Base-by-base conservation (phyloP, 30 jellyfish, hydroid and myxozoan species). In the Mastigias papua region DNA sequence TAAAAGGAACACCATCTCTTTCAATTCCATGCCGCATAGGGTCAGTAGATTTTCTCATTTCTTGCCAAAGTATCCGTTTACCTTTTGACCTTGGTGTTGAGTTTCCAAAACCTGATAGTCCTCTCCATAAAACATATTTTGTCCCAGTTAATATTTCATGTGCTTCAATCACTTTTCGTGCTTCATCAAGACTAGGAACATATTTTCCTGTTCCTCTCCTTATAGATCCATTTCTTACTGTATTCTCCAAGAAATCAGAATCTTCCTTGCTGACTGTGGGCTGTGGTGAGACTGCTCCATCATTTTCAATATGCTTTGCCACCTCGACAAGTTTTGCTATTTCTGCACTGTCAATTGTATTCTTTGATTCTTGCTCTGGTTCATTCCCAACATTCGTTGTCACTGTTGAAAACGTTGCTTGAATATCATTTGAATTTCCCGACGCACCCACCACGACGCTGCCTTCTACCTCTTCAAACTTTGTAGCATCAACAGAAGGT, bases 61-160 rank as follows among this genome's bases (percentile, higher is more conserved):
- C 90, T 25, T 80, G 90, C 90, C 90, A 80, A 32, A 80, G 33
- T 61, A 80, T 80, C 26, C 90, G 51, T 25, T 75, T 64, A 9
- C 90, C 90, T 80, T 80, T 80, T 6, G 78, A 15, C 37, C 28
- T 30, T 25, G 90, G 90, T 19, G 80, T 32, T 21, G 80, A 62
- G 62, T 32, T 80, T 80, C 90, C 90, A 62, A 80, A 80, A 1
- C 90, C 81, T 49, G 90, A 34, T 61, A 80, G 48, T 23, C 90
- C 90, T 32, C 90, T 80, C 90, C 90, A 80, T 29, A 80, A n/a
- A 35, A 80, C 90, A 80, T 80, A 80, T 29, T 80, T 80, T 62
- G 90, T 80, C 34, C 90, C 90, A 20, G 90, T 80, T 80, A 80
- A 34, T n/a, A 80, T 80, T 63, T 80, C 90, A 80, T 80, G 90